Evolutionary conservation across 2,113 vertebrate species (phyloP).

Genomic region (Ramphastos sulfuratus): DNA sequence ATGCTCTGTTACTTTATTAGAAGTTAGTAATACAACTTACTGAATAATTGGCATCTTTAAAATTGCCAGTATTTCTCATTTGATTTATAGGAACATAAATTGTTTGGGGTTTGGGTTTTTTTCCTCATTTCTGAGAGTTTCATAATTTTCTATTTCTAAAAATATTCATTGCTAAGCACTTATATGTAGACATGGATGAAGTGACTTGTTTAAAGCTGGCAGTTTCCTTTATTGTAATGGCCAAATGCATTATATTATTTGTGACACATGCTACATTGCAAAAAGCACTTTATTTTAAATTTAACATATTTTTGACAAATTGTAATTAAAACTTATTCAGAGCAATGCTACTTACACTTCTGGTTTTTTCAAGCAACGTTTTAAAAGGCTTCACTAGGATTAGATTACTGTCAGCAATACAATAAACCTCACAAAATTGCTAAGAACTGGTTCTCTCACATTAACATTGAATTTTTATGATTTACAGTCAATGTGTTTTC

Average conservation of each 20-base stretch:
- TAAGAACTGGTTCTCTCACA: neutral
- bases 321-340: neutral
- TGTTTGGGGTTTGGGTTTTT: too few relatives aligned
- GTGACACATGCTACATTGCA: neutral
- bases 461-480: neutral
- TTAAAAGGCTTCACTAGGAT: neutral
- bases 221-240: neutral
- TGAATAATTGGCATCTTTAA: neutral
- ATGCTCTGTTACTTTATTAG: neutral
- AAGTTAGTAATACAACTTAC: neutral
- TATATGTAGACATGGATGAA: neutral
- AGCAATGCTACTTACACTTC: neutral
- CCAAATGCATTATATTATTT: neutral
- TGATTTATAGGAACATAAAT: neutral
- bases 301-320: neutral
- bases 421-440: neutral
- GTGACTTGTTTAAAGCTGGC: neutral
- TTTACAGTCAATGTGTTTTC: neutral
- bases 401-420: neutral
- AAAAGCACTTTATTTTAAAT: neutral
- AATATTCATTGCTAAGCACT: neutral
- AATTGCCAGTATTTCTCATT: neutral
- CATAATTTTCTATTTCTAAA: neutral
- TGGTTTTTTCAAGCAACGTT: neutral
- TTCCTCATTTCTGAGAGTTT: neutral